Evolutionary conservation across 2,113 vertebrate species (phyloP), one percentile per base, ranked within the genome.

Genomic region (Trogon melanurus): DNA sequence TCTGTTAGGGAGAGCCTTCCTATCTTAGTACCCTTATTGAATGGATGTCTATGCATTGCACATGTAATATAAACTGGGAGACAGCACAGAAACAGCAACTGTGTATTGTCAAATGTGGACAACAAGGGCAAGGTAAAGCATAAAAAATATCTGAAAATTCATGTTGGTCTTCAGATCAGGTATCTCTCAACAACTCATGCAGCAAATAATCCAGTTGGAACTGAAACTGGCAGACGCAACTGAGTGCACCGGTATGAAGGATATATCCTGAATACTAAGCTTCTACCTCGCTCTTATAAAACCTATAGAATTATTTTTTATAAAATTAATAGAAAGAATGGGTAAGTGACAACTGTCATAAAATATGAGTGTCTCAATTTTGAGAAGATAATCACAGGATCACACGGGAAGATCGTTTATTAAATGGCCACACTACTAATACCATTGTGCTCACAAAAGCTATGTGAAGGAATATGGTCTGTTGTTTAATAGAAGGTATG

Each of bases 181-280:
- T 93, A 51, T 96, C 70, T 75, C 56, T 92, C 78, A 76, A 47
- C 66, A 94, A 71, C 53, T 93, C 41, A 58, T 78, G 58, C 36
- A 80, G 30, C 41, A 88, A 53, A 91, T 78, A 89, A 86, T 21
- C 51, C 61, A 83, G 45, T 86, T 91, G 91, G 70, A 95, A 89
- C 45, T 71, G 93, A 96, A 84, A 57, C 70, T 93, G 56, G 27
- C 61, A 83, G 75, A 65, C 53, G 65, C 11, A 89, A 27, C 44
- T 73, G 41, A 56, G 50, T 32, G 32, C 16, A 30, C 5, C 34
- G 90, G 30, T 84, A 53, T 85, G 45, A 79, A 61, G 54, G 15
- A 13, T 1, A 3, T 38, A 32, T 57, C 27, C 7, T 34, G 70
- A 74, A 51, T 80, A 38, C 47, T 67, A 30, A 64, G 12, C 25